Evolutionary conservation across 1,140 invertebrate genomes (phyloP).

Genomic region (Calephelis nemesis): DNA sequence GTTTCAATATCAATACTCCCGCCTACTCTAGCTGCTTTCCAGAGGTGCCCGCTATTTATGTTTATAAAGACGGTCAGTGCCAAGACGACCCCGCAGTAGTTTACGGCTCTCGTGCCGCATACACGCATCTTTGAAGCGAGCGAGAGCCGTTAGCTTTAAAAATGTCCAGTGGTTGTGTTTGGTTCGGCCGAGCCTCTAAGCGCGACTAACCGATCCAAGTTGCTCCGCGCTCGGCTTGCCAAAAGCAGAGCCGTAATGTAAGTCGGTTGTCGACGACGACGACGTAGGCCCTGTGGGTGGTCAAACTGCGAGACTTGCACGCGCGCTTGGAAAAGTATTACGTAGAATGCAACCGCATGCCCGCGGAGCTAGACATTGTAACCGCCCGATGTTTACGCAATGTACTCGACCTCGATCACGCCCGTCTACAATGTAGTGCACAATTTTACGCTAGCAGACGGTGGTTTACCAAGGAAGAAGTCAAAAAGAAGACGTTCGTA

Average conservation of each 20-base stretch:
- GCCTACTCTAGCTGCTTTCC: too few species aligned
- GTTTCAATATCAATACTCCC: too few species aligned
- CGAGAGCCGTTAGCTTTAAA: conserved; percentile 5
- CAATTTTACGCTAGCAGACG: conserved; percentile 1
- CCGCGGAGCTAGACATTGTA: background rate
- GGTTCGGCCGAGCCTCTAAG: background rate
- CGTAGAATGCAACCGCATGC: conserved; percentile 14
- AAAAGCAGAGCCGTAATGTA: background rate
- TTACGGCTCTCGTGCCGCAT: background rate
- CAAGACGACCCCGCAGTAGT: conserved; percentile 3
- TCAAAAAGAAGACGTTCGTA: conserved; percentile 4
- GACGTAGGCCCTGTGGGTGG: conserved; percentile 3
- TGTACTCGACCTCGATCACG: conserved; percentile 16
- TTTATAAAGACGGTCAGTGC: conserved; percentile 2
- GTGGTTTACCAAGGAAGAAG: conserved; percentile 14
- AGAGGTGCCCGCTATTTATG: background rate
- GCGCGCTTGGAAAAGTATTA: conserved; percentile 17
- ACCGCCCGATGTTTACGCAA: conserved; percentile 5
- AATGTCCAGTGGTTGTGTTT: conserved; percentile 4
- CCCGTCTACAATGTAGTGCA: conserved; percentile 15
- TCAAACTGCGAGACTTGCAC: conserved; percentile 16
- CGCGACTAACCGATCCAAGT: conserved; percentile 1
- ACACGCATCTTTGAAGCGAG: conserved; percentile 2
- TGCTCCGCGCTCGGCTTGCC: conserved; percentile 9
- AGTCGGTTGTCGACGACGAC: conserved; percentile 3